These are phyloP conservation scores for Muscicapa adusta DNA, from an alignment of 2,113 vertebrate species.

Conservation along the genomic window DNA sequence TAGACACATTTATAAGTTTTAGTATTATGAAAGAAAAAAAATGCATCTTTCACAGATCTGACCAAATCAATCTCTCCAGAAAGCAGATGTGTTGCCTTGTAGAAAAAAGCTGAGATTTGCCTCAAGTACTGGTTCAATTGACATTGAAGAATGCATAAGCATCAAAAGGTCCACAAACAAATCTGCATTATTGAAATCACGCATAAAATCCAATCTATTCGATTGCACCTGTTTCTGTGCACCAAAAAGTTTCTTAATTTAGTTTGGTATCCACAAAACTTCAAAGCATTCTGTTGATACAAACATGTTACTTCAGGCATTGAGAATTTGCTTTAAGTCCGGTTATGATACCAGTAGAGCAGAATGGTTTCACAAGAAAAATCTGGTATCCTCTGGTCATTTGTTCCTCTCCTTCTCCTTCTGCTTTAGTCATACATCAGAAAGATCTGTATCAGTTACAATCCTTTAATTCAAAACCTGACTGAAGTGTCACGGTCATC, in stretches of 20 bases:
- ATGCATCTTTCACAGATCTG: not conserved
- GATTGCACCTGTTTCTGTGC: not conserved
- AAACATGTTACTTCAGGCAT: not conserved
- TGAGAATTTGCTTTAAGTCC: not conserved
- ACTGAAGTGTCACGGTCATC: not conserved
- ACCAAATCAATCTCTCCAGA: not conserved
- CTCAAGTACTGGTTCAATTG: not conserved
- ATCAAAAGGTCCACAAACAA: not conserved
- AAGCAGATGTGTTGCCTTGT: not conserved
- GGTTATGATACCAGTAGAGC: not conserved
- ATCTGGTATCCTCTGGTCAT: not conserved
- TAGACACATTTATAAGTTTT: accelerated
- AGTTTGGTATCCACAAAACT: not conserved
- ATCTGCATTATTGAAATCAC: not conserved
- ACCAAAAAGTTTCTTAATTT: not conserved
- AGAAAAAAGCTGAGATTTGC: not conserved
- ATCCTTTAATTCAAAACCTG: not conserved
- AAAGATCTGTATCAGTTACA: not conserved
- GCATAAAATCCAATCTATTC: not conserved
- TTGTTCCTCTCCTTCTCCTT: not conserved
- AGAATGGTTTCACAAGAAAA: not conserved
- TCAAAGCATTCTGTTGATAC: not conserved
- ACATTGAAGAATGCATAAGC: accelerated
- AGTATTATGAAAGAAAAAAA: not conserved
- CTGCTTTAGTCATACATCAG: not conserved